Percentiles rank a stretch among this genome's conserved stretches.
Conservation (phyloP, 2,113 vertebrate species). For the Ciconia boyciana region DNA sequence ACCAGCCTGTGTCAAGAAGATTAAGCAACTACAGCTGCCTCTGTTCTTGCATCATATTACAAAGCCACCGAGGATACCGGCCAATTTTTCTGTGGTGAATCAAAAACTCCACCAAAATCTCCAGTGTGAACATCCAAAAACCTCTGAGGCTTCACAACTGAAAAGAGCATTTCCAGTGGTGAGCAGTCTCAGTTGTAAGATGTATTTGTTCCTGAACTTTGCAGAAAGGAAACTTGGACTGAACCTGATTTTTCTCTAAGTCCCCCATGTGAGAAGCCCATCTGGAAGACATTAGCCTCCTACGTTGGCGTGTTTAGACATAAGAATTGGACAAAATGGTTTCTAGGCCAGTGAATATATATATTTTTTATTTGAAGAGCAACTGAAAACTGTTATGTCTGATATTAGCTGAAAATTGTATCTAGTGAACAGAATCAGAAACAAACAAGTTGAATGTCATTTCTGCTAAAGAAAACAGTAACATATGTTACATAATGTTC, state of each 20-base stretch:
- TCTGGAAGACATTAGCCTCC: neutral
- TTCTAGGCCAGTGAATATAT: neutral
- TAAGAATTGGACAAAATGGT: neutral
- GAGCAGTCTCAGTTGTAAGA: neutral
- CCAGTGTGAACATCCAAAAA: neutral
- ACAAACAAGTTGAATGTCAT: neutral
- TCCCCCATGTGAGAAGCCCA: neutral
- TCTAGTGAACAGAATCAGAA: neutral
- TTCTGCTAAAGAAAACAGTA: neutral
- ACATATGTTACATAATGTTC: neutral
- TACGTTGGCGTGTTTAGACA: neutral
- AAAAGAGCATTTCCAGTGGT: neutral
- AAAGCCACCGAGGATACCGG: accelerated
- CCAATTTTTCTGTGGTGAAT: neutral
- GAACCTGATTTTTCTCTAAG: neutral
- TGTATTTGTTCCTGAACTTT: neutral
- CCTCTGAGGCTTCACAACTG: neutral
- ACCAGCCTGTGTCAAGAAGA: neutral
- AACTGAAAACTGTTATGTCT: neutral
- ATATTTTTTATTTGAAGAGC: neutral
- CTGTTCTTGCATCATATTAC: neutral
- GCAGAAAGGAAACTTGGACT: neutral
- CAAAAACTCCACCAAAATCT: neutral
- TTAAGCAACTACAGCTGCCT: neutral
- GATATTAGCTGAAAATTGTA: neutral